phyloP scores from a whole-genome alignment of 2,888 invertebrate genomes.

The Xestia ashworthii region DNA sequence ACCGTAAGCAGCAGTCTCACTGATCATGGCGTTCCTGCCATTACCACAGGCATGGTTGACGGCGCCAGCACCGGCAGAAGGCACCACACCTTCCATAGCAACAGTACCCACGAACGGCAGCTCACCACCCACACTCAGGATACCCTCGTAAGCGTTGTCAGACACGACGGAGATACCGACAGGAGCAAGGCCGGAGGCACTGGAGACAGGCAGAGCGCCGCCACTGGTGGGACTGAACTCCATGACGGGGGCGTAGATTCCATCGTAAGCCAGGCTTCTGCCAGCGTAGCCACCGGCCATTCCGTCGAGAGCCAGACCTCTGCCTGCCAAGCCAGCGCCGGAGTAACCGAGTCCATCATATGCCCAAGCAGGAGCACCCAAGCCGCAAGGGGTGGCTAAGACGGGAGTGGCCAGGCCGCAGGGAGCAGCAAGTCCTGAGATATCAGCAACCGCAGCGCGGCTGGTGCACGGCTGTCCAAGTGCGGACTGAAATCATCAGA shows the following conservation, averaged over 20 bases:
- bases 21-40: slow-evolving; percentile 65
- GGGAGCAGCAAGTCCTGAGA: slow-evolving; percentile 17
- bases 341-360: slow-evolving; percentile 8
- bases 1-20: slow-evolving; percentile 39
- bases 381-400: background rate
- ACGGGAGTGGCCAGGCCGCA: slow-evolving; percentile 8
- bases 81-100: slow-evolving; percentile 73
- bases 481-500: slow-evolving; percentile 20
- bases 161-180: slow-evolving; percentile 53
- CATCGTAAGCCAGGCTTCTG: slow-evolving; percentile 14
- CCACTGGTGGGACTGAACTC: slow-evolving; percentile 48
- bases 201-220: slow-evolving; percentile 49
- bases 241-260: slow-evolving; percentile 11
- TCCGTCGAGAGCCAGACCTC: background rate
- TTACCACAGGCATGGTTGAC: slow-evolving; percentile 76
- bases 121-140: slow-evolving; percentile 68
- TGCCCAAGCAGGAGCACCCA: slow-evolving; percentile 2
- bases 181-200: slow-evolving; percentile 23
- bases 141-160: slow-evolving; percentile 61
- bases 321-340: slow-evolving; percentile 8
- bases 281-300: background rate
- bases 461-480: slow-evolving; percentile 34
- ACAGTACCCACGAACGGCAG: slow-evolving; percentile 75
- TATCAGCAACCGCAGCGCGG: slow-evolving; percentile 42
- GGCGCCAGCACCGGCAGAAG: slow-evolving; percentile 73